Percentiles rank a stretch among this genome's conserved stretches.
phyloP scores from a whole-genome alignment of 2,888 invertebrate species.

The Cordylochernes scorpioides region DNA sequence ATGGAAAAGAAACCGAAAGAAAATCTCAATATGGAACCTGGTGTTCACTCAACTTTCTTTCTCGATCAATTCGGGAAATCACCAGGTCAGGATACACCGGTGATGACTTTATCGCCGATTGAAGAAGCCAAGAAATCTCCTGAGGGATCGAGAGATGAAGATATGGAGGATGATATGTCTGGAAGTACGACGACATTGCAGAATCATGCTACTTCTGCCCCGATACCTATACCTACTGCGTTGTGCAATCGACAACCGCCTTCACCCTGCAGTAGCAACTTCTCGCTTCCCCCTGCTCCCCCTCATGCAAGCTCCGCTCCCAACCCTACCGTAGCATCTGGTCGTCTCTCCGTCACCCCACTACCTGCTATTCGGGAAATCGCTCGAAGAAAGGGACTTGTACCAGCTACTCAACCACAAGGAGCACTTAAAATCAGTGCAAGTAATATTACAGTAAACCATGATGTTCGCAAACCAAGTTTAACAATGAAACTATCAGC shows the following conservation, averaged over 20 bases:
- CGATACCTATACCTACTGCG: too few relatives aligned
- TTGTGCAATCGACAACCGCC: neutral
- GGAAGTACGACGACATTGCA: too few relatives aligned
- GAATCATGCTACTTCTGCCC: too few relatives aligned
- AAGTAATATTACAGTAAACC: conserved; percentile 44
- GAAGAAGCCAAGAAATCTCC: conserved; percentile 36
- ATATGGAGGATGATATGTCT: conserved; percentile 17
- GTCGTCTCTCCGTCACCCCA: too few relatives aligned
- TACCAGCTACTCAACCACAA: conserved; percentile 5
- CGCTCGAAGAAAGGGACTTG: conserved; percentile 11
- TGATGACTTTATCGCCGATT: conserved; percentile 63
- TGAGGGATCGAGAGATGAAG: conserved; percentile 23
- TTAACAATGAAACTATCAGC: conserved; percentile 7
- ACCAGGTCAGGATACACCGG: conserved; percentile 38
- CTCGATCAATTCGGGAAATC: conserved; percentile 41
- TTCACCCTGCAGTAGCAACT: conserved; percentile 33
- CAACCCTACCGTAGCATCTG: too few relatives aligned
- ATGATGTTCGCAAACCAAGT: conserved; percentile 35
- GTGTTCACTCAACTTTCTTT: conserved; percentile 71
- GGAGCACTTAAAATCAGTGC: conserved; percentile 53
- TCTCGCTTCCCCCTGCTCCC: too few relatives aligned
- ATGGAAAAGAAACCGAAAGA: conserved; percentile 68
- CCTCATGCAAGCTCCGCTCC: conserved; percentile 1
- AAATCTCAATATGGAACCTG: conserved; percentile 71
- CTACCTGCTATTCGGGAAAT: conserved; percentile 12